Conservation (phyloP, 1,140 invertebrate genomes). For the Sitophilus oryzae region DNA sequence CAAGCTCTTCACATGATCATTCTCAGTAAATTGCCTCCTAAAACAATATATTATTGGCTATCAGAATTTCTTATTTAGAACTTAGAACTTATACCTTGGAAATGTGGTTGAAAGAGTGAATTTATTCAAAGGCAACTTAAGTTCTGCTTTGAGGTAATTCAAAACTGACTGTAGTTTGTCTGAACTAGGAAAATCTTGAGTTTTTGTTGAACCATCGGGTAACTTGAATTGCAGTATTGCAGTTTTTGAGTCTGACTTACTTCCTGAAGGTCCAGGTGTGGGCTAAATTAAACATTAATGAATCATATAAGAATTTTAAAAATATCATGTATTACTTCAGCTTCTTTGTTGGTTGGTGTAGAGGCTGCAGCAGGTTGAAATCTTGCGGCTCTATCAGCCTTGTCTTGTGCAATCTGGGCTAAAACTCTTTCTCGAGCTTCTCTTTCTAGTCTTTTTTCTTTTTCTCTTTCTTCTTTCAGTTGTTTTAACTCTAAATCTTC, state of each 20-base stretch:
- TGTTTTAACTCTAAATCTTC: conserved; percentile 70
- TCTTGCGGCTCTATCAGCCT: conserved; percentile 50
- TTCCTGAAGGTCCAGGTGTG: conserved; percentile 12
- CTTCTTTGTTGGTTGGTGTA: conserved; percentile 17
- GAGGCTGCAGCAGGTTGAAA: conserved; percentile 17
- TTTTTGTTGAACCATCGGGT: conserved; percentile 61
- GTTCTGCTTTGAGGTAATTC: conserved; percentile 39
- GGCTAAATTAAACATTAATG: conserved; percentile 3
- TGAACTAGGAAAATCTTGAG: conserved; percentile 41
- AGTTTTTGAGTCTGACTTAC: conserved; percentile 21
- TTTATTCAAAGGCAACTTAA: conserved; percentile 48
- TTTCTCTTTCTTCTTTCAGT: conserved; percentile 60
- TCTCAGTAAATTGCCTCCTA: conserved; percentile 58
- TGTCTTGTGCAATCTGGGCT: conserved; percentile 71
- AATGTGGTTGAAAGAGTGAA: conserved; percentile 73
- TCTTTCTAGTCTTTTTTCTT: conserved; percentile 64
- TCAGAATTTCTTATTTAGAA: conserved; percentile 1
- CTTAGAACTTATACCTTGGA: conserved; percentile 46
- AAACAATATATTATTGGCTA: not conserved
- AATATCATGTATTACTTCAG: conserved; percentile 1
- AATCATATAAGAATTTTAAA: not conserved
- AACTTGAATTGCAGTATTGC: conserved; percentile 77
- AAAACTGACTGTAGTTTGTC: conserved; percentile 44
- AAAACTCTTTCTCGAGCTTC: conserved; percentile 61
- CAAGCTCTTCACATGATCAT: conserved; percentile 58